Percentiles rank a stretch among this genome's conserved stretches.
Conservation (phyloP, 2,113 vertebrate species). For the Istiophorus platypterus region DNA sequence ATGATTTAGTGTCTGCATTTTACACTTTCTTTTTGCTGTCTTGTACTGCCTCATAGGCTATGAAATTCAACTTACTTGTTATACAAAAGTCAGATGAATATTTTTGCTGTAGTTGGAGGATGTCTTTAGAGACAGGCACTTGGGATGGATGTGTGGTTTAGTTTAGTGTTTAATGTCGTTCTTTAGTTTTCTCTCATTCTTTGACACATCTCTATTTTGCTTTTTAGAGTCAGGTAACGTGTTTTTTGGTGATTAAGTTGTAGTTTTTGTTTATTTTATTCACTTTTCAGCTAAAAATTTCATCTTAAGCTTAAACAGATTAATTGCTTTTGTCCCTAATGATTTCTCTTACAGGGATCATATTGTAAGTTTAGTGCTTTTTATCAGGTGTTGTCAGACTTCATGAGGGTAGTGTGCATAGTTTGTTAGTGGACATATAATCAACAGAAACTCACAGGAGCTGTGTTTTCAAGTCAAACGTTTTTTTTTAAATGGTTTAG, state of each 20-base stretch:
- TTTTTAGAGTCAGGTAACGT: too few species aligned
- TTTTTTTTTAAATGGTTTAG: background rate
- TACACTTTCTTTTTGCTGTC: too few species aligned
- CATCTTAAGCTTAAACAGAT: background rate
- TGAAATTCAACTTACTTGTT: too few species aligned
- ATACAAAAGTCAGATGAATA: too few species aligned
- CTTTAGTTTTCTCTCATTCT: background rate
- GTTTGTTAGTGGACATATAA: conserved; percentile 15
- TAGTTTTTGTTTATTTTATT: too few species aligned
- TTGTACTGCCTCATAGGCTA: too few species aligned
- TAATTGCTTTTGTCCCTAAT: background rate
- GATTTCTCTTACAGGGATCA: background rate
- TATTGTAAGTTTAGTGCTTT: background rate
- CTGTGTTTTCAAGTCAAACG: background rate
- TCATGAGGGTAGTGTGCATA: background rate
- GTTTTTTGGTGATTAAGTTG: too few species aligned
- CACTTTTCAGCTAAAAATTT: background rate
- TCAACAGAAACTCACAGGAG: background rate
- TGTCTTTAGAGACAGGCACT: background rate
- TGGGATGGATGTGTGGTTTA: background rate
- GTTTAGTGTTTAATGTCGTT: background rate
- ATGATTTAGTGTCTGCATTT: too few species aligned
- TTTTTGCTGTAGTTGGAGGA: background rate
- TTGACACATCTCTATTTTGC: too few species aligned
- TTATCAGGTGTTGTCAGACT: background rate